Conservation (phyloP, 2,113 vertebrate genomes). For the Albula glossodonta region DNA sequence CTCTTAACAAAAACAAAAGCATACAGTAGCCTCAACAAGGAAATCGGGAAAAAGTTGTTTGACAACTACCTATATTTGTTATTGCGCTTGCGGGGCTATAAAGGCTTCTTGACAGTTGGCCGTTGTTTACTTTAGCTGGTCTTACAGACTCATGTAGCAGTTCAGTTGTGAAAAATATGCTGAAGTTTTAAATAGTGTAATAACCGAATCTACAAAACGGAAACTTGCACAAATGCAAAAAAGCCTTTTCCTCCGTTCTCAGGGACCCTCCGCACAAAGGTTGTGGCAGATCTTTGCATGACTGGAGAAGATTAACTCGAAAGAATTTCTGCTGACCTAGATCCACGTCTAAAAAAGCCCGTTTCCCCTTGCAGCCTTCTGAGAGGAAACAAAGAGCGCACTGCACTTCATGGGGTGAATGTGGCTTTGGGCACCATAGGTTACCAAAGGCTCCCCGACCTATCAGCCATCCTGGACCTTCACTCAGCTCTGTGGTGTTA, state of each 20-base stretch:
- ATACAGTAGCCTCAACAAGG: background rate
- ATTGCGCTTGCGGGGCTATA: background rate
- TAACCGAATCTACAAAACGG: background rate
- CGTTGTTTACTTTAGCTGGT: too few relatives aligned
- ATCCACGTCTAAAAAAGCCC: constrained; percentile 12
- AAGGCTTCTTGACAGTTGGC: background rate
- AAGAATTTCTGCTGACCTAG: constrained; percentile 30
- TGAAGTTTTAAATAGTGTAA: background rate
- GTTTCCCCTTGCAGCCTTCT: background rate
- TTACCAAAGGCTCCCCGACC: background rate
- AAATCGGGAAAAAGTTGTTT: background rate
- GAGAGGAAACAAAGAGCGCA: background rate
- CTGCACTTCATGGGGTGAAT: background rate
- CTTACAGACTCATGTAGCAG: too few relatives aligned
- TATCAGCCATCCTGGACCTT: background rate
- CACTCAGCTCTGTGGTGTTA: background rate
- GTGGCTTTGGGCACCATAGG: background rate
- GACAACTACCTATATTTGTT: background rate
- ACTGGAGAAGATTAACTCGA: constrained; percentile 26
- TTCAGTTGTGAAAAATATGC: background rate
- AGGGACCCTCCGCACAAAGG: constrained; percentile 23
- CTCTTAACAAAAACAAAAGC: background rate
- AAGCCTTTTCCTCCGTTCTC: background rate
- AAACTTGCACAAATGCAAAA: background rate
- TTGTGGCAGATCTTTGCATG: constrained; percentile 19